Conservation (phyloP, 2,888 invertebrate species). For the Leptinotarsa juncta region DNA sequence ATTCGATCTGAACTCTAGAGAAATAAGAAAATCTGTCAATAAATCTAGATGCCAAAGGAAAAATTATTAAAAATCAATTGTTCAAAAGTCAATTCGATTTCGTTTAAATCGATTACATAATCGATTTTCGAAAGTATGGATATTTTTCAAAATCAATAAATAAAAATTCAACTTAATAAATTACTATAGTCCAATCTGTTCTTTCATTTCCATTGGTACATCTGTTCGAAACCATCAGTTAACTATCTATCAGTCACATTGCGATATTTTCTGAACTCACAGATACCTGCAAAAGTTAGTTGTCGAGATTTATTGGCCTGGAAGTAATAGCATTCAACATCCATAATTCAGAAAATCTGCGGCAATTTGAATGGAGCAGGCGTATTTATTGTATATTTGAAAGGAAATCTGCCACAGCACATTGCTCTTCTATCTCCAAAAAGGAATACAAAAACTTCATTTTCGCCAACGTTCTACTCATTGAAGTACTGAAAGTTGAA, state of each 20-base stretch:
- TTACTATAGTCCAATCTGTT: background rate
- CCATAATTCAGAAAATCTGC: background rate
- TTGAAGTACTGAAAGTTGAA: constrained; percentile 1
- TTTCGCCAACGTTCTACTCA: background rate
- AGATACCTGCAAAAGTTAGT: background rate
- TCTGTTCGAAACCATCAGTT: background rate
- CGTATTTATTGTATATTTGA: background rate
- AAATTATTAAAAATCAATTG: too few relatives aligned
- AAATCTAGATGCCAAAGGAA: too few relatives aligned
- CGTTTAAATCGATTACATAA: too few relatives aligned
- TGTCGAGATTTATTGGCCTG: background rate
- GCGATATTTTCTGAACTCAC: background rate
- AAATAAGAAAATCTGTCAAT: too few relatives aligned
- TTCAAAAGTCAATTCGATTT: too few relatives aligned
- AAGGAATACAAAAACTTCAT: background rate
- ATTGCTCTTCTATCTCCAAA: background rate
- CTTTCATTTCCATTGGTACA: background rate
- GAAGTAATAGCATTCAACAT: background rate
- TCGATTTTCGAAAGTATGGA: too few relatives aligned
- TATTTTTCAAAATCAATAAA: too few relatives aligned
- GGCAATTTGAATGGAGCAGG: background rate
- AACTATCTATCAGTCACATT: background rate
- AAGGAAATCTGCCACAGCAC: background rate
- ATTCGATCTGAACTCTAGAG: too few relatives aligned
- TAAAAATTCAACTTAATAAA: too few relatives aligned